phyloP scores from a whole-genome alignment of 2,888 invertebrate species.

The Tanytarsus gracilentus region DNA sequence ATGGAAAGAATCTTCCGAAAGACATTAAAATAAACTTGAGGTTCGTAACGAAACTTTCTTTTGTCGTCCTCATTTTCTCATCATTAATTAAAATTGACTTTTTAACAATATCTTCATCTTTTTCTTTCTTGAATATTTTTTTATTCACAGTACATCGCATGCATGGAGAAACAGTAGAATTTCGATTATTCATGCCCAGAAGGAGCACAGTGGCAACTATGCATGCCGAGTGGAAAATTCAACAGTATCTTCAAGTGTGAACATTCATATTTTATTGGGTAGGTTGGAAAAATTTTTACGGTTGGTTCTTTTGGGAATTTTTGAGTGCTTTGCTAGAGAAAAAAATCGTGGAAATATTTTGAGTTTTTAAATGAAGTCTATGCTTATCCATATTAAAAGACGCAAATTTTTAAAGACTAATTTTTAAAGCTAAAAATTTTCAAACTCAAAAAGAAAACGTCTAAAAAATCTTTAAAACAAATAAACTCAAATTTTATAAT shows the following conservation, averaged over 20 bases:
- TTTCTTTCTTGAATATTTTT: not conserved
- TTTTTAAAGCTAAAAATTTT: too few species aligned
- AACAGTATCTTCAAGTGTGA: slow-evolving; percentile 51
- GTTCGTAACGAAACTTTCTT: slow-evolving; percentile 15
- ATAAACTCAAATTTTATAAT: too few species aligned
- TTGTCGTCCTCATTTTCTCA: not conserved
- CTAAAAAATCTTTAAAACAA: too few species aligned
- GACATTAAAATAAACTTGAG: slow-evolving; percentile 30
- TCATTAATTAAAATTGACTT: not conserved
- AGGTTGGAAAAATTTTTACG: slow-evolving; percentile 36
- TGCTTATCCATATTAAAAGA: too few species aligned
- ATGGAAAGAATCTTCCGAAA: slow-evolving; percentile 29
- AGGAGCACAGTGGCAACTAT: slow-evolving; percentile 57
- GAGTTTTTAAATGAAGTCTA: too few species aligned
- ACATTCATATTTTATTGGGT: slow-evolving; percentile 62
- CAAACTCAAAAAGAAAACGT: too few species aligned
- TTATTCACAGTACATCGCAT: slow-evolving; percentile 40
- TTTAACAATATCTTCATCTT: not conserved
- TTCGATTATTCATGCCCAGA: slow-evolving; percentile 49
- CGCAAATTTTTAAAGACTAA: too few species aligned
- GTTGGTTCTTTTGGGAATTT: too few species aligned
- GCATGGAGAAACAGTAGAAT: slow-evolving; percentile 39
- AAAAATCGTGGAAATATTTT: too few species aligned
- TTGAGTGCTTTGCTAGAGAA: too few species aligned
- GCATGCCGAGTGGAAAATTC: slow-evolving; percentile 55